Base-by-base conservation (phyloP, 2,113 vertebrate species). In the Abramis brama region DNA sequence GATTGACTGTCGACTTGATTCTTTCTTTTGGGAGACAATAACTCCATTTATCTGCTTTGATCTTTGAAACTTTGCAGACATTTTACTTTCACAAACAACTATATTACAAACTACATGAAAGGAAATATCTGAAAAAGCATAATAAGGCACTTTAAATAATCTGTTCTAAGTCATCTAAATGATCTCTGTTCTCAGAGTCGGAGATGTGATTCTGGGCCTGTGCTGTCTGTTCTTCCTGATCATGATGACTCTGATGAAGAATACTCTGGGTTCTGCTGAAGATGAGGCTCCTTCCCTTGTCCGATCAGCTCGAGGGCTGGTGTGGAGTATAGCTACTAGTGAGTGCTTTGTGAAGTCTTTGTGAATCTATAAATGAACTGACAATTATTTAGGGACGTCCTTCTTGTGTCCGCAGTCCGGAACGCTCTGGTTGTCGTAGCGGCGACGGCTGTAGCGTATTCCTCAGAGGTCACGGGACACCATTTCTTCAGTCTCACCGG, bases 361-460 rank as follows among this genome's bases (percentile, higher is more conserved):
- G 27, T 57, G 25, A 74, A 39, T 25, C 27, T 60, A 2, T 6
- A n/a, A 15, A 50, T 25, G 50, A 33, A n/a, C 8, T 4, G 0
- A 19, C 2, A 59, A 19, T 13, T 59, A 2, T 59, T 79, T 4
- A 39, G 23, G 11, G 2, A 23, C 19, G 0, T 68, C 19, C 12
- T 71, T 25, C 39, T 13, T 75, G 17, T 80, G 4, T 60, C 19
- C 0, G 17, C 80, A 97, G 97, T 96, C 82, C 96, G 97, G 9
- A 99, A 98, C 0, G 97, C 96, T 3, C 91, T 97, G 4, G 95
- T 99, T 3, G 97, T 99, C 30, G 89, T 97, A n/a, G 96, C 91
- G 8, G 96, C 97, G 0, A 93, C 97, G 47, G 85, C 95, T n/a
- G 85, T 97, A 0, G 96, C 97, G 0, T 99, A 96, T 90, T 95